These are phyloP conservation scores for Loxodonta africana DNA, from an alignment of 2,113 vertebrate genomes.

Conservation along the genomic window DNA sequence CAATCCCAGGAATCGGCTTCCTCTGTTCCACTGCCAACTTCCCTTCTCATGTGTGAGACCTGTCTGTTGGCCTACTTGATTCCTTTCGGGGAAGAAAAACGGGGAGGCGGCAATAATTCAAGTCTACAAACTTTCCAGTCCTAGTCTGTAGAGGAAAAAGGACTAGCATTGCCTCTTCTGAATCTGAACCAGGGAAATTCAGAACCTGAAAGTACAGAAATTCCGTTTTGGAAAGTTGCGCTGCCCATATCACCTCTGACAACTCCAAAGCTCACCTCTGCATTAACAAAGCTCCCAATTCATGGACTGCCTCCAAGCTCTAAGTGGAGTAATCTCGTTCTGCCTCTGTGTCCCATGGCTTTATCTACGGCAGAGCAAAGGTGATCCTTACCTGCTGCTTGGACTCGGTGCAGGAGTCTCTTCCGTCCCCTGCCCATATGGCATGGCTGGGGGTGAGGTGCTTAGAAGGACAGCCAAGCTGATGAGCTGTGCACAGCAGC, in stretches of 20 bases:
- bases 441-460: background rate
- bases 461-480: background rate
- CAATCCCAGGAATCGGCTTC: background rate
- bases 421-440: background rate
- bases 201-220: background rate
- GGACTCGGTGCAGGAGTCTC: background rate
- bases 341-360: background rate
- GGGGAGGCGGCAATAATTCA: background rate
- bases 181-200: background rate
- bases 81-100: background rate
- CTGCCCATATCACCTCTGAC: background rate
- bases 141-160: background rate
- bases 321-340: background rate
- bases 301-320: background rate
- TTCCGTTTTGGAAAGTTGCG: background rate
- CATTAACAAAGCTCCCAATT: background rate
- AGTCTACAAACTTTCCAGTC: background rate
- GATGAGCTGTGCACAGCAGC: background rate
- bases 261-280: background rate
- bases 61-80: background rate
- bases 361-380: background rate
- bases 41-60: background rate
- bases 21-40: background rate
- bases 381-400: background rate
- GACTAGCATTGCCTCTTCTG: background rate